Evolutionary conservation across 2,888 invertebrate genomes (phyloP).

Genomic region (Fragum whitleyi): DNA sequence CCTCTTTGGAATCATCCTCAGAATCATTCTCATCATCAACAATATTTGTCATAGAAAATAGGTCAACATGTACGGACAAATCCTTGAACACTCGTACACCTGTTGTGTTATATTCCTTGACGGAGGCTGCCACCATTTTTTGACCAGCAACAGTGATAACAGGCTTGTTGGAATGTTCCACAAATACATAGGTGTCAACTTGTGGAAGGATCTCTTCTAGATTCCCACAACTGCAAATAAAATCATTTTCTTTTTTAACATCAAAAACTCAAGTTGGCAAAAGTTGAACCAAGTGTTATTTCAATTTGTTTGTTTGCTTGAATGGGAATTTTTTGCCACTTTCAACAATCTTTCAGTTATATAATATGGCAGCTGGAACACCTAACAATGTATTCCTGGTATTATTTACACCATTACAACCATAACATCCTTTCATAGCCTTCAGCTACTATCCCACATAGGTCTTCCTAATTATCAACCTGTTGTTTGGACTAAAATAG

Average conservation of each 20-base stretch:
- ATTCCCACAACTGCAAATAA: slow-evolving; percentile 73
- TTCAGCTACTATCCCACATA: too few relatives aligned
- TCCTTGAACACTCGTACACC: slow-evolving; percentile 94
- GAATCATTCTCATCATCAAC: slow-evolving; percentile 51
- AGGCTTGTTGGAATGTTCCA: slow-evolving; percentile 93
- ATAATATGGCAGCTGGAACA: too few relatives aligned
- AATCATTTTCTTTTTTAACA: background rate
- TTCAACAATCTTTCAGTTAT: background rate
- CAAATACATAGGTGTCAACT: slow-evolving; percentile 94
- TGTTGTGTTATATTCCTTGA: slow-evolving; percentile 88
- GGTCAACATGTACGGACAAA: slow-evolving; percentile 88
- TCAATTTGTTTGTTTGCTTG: too few relatives aligned
- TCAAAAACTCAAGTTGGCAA: too few relatives aligned
- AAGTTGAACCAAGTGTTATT: too few relatives aligned
- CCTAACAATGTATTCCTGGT: too few relatives aligned
- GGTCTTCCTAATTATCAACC: too few relatives aligned
- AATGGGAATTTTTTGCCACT: background rate
- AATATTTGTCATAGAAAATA: slow-evolving; percentile 78
- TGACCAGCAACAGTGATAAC: slow-evolving; percentile 91
- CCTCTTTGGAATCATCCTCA: slow-evolving; percentile 53
- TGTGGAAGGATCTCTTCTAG: slow-evolving; percentile 71
- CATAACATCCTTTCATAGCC: too few relatives aligned
- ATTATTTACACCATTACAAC: too few relatives aligned
- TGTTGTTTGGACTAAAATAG: too few relatives aligned
- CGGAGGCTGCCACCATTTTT: slow-evolving; percentile 44